Conservation (phyloP, 1,140 invertebrate species). For the Nomia melanderi region DNA sequence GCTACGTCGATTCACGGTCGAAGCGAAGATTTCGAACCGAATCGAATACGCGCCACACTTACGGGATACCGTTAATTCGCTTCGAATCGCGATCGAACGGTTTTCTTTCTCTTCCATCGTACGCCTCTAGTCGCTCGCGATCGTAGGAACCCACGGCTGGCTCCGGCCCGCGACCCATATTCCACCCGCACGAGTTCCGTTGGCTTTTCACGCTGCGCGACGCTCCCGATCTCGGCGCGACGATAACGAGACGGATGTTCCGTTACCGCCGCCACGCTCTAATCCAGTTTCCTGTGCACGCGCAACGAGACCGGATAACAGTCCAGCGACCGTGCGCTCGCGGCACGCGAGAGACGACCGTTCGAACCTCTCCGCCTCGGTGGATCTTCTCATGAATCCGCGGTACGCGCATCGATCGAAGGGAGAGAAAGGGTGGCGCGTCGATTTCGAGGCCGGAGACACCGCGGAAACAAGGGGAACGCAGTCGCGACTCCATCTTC, state of each 20-base stretch:
- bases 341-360: not conserved
- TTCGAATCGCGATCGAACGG: too few relatives aligned
- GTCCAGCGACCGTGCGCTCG: not conserved
- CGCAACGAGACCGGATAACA: conserved; percentile 30
- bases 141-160: conserved; percentile 18
- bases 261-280: conserved; percentile 33
- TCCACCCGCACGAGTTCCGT: conserved; percentile 41
- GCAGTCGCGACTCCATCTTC: not conserved
- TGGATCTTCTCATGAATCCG: too few relatives aligned
- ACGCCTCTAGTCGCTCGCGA: not conserved
- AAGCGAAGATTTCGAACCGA: too few relatives aligned
- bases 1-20: too few relatives aligned
- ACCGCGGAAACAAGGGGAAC: too few relatives aligned
- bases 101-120: too few relatives aligned
- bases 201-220: not conserved
- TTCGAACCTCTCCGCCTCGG: not conserved
- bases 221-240: conserved; percentile 27
- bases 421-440: too few relatives aligned
- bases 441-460: too few relatives aligned
- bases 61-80: too few relatives aligned
- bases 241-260: conserved; percentile 46
- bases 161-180: conserved; percentile 48
- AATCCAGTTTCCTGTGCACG: conserved; percentile 36
- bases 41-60: too few relatives aligned
- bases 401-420: too few relatives aligned